Evolutionary conservation across 1,140 invertebrate genomes (phyloP), one percentile per base, ranked within the genome.

Genomic region (Archegozetes longisetosus): DNA sequence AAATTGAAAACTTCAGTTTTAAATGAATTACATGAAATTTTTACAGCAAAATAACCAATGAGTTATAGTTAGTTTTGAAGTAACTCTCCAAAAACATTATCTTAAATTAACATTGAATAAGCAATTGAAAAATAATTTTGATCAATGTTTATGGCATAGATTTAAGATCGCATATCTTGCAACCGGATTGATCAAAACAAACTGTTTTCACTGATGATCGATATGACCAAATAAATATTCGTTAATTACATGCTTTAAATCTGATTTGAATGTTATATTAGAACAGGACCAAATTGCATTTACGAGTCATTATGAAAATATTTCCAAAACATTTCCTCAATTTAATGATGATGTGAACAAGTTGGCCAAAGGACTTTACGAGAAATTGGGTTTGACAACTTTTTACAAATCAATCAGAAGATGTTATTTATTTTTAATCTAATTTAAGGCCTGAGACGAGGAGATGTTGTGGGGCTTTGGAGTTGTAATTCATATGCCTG

Each of bases 281-380:
- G 57, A 50, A 17, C 26, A 27, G 1, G 40, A 56, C 27, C 6
- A 53, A 29, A n/a, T 29, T 20, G 49, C 55, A 1, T 20, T 64
- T 9, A 55, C 55, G 2, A 64, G 63, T 60, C 28, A 54, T 6
- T 52, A 61, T 55, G 61, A 64, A 53, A 40, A 55, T 14, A 60
- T 62, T 25, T 23, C 24, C 14, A 63, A 60, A 55, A 55, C 63
- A 23, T 63, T 59, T 53, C 12, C 22, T 17, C 51, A 64, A 32
- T 40, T 64, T 6, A 56, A 64, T 48, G 27, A 54, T 2, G 63
- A 64, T 24, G 63, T 62, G n/a, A 60, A 64, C 47, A 23, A 53
- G 40, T n/a, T 64, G 2, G 27, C 56, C 14, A 51, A 64, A 48
- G 32, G 51, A 46, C 57, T 64, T 22, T 26, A 22, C 40, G 32